Evolutionary conservation across 2,797 vertebrate species (phyloP).

Genomic region (Molothrus ater): DNA sequence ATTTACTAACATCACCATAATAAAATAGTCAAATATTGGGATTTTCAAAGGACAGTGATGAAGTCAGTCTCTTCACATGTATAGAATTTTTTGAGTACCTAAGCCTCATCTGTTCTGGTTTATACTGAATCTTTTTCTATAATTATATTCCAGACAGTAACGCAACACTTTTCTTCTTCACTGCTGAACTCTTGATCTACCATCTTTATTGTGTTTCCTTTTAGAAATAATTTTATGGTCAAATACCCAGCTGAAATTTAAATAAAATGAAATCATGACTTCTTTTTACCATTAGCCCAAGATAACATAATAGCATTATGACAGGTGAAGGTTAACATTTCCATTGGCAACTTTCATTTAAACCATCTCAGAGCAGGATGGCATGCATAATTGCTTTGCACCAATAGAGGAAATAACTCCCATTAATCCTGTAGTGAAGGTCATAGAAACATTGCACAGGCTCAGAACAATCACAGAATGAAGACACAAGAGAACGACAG

Average conservation of each 20-base stretch:
- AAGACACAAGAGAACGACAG: neutral
- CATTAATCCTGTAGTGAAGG: constrained; percentile 56
- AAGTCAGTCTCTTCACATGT: neutral
- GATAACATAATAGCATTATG: constrained; percentile 57
- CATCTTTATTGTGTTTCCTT: neutral
- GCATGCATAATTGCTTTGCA: constrained; percentile 51
- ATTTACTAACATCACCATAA: accelerated
- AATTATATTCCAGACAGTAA: constrained; percentile 32
- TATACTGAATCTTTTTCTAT: neutral
- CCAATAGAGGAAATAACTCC: constrained; percentile 46
- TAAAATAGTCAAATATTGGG: neutral
- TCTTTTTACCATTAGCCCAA: constrained; percentile 50
- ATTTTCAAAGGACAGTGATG: neutral
- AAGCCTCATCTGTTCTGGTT: neutral
- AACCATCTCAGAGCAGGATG: constrained; percentile 47
- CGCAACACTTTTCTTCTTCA: constrained; percentile 37
- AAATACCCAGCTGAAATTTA: constrained; percentile 55
- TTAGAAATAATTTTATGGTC: constrained; percentile 61
- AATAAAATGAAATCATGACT: constrained; percentile 62
- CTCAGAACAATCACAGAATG: constrained; percentile 15
- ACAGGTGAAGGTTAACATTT: constrained; percentile 64
- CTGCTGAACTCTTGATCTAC: constrained; percentile 51
- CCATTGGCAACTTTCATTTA: constrained; percentile 58
- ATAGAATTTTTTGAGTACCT: neutral
- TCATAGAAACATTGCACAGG: constrained; percentile 20